These are phyloP conservation scores for Sebastes goodei DNA, from an alignment of 2,797 vertebrate genomes.

Conservation along the genomic window DNA sequence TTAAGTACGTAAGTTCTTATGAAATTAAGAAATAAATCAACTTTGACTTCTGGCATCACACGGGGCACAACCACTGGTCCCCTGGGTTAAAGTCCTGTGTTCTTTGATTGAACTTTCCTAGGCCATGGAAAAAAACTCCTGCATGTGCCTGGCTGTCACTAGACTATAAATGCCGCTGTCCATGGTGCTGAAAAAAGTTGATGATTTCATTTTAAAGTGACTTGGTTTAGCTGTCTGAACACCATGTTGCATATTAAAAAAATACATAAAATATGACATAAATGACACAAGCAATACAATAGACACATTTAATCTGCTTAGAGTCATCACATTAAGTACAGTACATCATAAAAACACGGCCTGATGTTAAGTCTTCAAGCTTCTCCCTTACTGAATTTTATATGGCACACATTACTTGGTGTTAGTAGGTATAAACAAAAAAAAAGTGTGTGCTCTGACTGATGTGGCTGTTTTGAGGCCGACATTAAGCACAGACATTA, in stretches of 20 bases:
- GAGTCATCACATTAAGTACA: background rate
- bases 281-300: background rate
- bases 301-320: background rate
- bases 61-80: too few species aligned
- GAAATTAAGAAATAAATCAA: too few species aligned
- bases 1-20: too few species aligned
- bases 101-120: too few species aligned
- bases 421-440: slow-evolving; percentile 4
- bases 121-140: too few species aligned
- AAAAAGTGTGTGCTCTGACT: slow-evolving; percentile 11
- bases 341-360: background rate
- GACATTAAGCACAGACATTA: slow-evolving; percentile 39
- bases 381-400: background rate
- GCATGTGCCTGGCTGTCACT: background rate
- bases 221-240: background rate
- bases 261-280: background rate
- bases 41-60: too few species aligned
- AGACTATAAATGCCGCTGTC: background rate
- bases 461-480: slow-evolving; percentile 20
- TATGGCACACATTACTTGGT: background rate
- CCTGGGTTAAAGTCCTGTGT: too few species aligned
- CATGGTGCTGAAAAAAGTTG: background rate
- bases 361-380: slow-evolving; percentile 9
- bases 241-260: background rate
- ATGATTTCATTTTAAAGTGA: background rate